Evolutionary conservation across 2,797 vertebrate genomes (phyloP), one percentile per base, ranked within the genome.

Genomic region (Leuciscus waleckii): DNA sequence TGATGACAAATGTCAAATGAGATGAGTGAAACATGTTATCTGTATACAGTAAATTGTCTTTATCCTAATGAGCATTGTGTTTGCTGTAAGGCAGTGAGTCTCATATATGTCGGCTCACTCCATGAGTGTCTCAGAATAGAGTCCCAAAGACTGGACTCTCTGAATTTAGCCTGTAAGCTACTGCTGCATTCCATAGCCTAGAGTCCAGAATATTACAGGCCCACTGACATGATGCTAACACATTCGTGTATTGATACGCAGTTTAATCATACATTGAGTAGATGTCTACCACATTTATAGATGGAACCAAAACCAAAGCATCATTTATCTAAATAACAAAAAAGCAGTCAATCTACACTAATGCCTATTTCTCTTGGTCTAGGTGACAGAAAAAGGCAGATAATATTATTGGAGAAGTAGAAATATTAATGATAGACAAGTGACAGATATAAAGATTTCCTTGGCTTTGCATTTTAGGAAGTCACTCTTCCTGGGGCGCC

Each of bases 111-210:
- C 26, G 2, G 35, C 71, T 86, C 67, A 51, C 58, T 74, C 37
- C 43, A 39, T 35, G 56, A 78, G 71, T 43, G 23, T 85, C 85
- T 88, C 78, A 87, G 83, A 90, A 90, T 88, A 90, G 87, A 89
- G 85, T 63, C 65, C 68, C 7, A 43, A 75, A 63, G 26, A 37
- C 37, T 80, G 23, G 78, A 73, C 79, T 85, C 39, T 86, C 89
- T 84, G 73, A 39, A 73, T 85, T 73, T 84, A 84, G 86, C 46
- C 37, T 23, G 37, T 80, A 37, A 67, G 63, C 54, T 43, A 73
- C 74, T 82, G 74, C 65, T 87, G 35, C 56, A 81, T 75, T 80
- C 69, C 84, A 74, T 49, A 43, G 78, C 67, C 41, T 35, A 26
- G 26, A 65, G 84, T 73, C 77, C 35, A 49, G 76, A 79, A 85